These are phyloP conservation scores for Thalassarche chlororhynchos DNA, from an alignment of 2,113 vertebrate genomes.

Conservation along the genomic window DNA sequence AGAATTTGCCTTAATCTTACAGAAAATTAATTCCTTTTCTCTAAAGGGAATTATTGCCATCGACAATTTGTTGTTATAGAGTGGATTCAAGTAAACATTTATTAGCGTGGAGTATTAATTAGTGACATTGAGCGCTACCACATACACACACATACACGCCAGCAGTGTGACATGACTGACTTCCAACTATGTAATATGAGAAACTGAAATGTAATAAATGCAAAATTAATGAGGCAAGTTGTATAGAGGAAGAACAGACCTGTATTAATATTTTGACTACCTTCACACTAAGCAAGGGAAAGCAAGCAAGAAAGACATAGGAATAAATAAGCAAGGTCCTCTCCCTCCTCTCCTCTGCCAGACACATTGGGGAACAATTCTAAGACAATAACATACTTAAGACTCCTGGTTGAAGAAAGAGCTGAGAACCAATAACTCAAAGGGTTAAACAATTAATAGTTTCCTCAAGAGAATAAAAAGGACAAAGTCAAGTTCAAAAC, in stretches of 20 bases:
- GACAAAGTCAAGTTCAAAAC: background rate
- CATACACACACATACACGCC: fast-evolving
- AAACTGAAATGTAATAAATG: background rate
- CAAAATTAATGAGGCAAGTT: background rate
- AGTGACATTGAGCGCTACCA: background rate
- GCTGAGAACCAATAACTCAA: background rate
- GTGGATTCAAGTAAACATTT: background rate
- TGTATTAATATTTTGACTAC: background rate
- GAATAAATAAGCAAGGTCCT: background rate
- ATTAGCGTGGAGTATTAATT: background rate
- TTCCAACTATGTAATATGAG: background rate
- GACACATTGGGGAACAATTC: background rate
- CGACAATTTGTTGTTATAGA: background rate
- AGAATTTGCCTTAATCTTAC: background rate
- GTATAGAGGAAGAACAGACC: background rate
- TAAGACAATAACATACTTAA: background rate
- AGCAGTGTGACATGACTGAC: background rate
- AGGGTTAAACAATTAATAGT: background rate
- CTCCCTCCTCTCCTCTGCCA: background rate
- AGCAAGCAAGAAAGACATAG: background rate
- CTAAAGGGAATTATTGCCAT: background rate
- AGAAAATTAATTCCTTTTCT: background rate
- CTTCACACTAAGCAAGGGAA: background rate
- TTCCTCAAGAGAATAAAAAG: background rate
- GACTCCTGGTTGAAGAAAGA: background rate